phyloP scores from a whole-genome alignment of 2,113 vertebrate genomes.

The Stegastes partitus region DNA sequence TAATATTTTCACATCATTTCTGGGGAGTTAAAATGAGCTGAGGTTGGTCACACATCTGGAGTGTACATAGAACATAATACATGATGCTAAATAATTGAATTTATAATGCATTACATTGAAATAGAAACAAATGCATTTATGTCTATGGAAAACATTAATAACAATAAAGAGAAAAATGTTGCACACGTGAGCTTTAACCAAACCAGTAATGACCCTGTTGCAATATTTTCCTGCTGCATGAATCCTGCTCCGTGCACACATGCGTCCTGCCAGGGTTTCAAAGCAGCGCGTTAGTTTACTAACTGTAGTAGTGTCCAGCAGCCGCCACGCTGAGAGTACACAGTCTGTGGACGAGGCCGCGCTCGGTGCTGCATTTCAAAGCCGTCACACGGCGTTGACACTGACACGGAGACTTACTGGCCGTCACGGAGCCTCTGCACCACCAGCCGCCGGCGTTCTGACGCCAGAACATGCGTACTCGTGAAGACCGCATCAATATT shows the following conservation, averaged over 20 bases:
- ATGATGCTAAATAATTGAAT: no score
- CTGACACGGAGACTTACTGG: not conserved
- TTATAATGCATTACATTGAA: no score
- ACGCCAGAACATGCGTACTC: not conserved
- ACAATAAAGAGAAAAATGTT: not conserved
- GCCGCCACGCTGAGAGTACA: slow-evolving; percentile 57
- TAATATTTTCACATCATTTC: no score
- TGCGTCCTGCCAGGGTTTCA: slow-evolving; percentile 55
- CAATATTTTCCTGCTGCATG: not conserved
- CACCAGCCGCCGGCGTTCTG: not conserved
- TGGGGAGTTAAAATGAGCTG: no score
- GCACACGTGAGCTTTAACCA: not conserved
- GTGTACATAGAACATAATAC: no score
- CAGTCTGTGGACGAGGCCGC: slow-evolving; percentile 39
- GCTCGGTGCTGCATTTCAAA: not conserved
- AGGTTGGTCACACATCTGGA: no score
- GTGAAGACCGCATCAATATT: not conserved
- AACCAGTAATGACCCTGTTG: not conserved
- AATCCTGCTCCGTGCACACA: slow-evolving; percentile 10
- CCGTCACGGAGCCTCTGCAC: not conserved
- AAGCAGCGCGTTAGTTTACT: slow-evolving; percentile 69
- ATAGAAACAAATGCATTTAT: no score
- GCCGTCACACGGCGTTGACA: not conserved
- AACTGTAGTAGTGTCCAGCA: slow-evolving; percentile 71
- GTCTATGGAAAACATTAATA: not conserved